Conservation (phyloP, 2,888 invertebrate species). For the Hyles lineata region DNA sequence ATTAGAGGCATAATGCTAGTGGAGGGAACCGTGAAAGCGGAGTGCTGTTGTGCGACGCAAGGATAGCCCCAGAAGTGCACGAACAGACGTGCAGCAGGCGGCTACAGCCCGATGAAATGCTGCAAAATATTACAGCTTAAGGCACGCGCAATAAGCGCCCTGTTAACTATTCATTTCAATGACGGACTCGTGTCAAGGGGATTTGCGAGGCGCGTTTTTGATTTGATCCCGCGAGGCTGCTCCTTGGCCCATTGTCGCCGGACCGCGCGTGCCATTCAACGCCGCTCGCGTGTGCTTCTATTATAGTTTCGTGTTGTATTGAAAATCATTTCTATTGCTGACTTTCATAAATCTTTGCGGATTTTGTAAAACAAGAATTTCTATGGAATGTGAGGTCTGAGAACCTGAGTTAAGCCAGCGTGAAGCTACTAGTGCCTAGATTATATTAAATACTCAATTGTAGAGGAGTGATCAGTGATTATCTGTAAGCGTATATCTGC, state of each 20-base stretch:
- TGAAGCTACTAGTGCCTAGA: too few relatives aligned
- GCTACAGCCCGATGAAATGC: conserved; percentile 47
- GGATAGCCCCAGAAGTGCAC: conserved; percentile 64
- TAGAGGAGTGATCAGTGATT: too few relatives aligned
- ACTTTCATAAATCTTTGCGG: too few relatives aligned
- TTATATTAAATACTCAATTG: too few relatives aligned
- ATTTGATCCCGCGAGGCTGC: neutral
- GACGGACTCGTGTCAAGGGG: conserved; percentile 23
- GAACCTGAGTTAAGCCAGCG: too few relatives aligned
- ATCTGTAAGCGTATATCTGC: too few relatives aligned
- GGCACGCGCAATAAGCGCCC: conserved; percentile 22
- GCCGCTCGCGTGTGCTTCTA: neutral
- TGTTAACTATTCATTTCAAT: conserved; percentile 19
- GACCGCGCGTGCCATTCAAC: neutral
- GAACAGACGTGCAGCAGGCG: conserved; percentile 51
- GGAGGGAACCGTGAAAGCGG: conserved; percentile 76
- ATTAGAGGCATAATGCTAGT: conserved; percentile 80
- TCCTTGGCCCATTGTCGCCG: conserved; percentile 14
- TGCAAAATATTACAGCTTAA: conserved; percentile 45
- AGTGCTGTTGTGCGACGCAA: conserved; percentile 72
- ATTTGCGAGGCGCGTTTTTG: conserved; percentile 1
- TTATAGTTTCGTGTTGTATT: neutral
- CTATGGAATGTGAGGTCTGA: too few relatives aligned
- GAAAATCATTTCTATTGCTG: neutral
- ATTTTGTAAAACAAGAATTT: too few relatives aligned